Evolutionary conservation across 2,888 invertebrate genomes (phyloP), one percentile per base, ranked within the genome.

Genomic region (Eupithecia pulchellata): DNA sequence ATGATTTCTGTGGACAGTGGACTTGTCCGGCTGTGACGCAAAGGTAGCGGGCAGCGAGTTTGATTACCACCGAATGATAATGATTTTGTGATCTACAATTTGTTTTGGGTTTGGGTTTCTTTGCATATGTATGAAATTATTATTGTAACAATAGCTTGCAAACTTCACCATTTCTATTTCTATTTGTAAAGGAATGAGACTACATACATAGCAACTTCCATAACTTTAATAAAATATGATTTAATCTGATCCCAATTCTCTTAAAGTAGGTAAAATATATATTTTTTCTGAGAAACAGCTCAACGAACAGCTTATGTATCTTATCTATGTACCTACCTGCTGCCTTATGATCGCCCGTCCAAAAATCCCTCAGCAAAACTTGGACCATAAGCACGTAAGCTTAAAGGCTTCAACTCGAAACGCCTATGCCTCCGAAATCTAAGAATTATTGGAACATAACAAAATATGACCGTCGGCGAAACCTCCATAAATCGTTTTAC

Each of bases 401-500:
- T 72, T 75, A 78, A 78, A 74, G 78, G 73, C 75, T 71, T 74
- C 73, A 78, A 79, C 76, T 79, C 78, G 52, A 66, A 72, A 73
- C 65, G 75, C 71, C 75, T 77, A 79, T 77, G 71, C 79, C 78
- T 72, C 79, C 78, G 79, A 84, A 88, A 82, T 82, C 83, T 80
- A 81, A 85, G 86, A 91, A 90, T 92, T 91, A 92, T 92, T 87
- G 89, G 89, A 86, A 90, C 90, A 92, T 91, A 91, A 91, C 91
- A 87, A 90, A 91, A 91, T 91, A 92, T 89, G 86, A 88, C 88
- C 87, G 80, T 77, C 80, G 81, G 86, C 86, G 83, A 81, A 85
- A 88, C 90, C 91, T 86, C 89, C 82, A 91, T 91, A 92, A 91
- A 92, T 91, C 89, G 89, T 84, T 91, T 91, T 90, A 91, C 91